These are phyloP conservation scores for Exocentrus adspersus DNA, from an alignment of 2,888 invertebrate species.

Conservation along the genomic window DNA sequence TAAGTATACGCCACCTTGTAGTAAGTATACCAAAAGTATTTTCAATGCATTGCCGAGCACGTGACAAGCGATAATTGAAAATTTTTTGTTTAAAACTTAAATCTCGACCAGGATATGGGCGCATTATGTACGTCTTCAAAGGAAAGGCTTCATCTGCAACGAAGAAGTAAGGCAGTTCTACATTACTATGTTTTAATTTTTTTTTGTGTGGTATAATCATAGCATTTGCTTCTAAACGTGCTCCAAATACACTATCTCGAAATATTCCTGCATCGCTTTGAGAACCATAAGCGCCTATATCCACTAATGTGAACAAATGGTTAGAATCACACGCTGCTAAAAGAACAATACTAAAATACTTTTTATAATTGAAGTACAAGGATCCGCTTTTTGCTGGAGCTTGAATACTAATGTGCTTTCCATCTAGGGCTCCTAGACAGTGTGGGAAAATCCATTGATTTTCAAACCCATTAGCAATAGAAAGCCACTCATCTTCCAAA, in stretches of 20 bases:
- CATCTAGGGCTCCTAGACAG: too few species aligned
- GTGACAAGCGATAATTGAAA: background rate
- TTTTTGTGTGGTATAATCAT: background rate
- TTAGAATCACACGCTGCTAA: too few species aligned
- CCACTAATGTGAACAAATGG: background rate
- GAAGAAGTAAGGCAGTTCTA: background rate
- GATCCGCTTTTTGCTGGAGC: too few species aligned
- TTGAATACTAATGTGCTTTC: too few species aligned
- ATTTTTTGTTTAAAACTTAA: background rate
- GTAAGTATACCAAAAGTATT: slow-evolving; percentile 31
- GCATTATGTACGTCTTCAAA: background rate
- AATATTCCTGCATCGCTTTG: background rate
- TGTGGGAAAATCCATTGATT: too few species aligned
- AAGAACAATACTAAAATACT: background rate
- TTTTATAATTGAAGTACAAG: slow-evolving; percentile 5
- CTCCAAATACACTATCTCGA: background rate
- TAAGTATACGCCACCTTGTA: slow-evolving; percentile 34
- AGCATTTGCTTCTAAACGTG: background rate
- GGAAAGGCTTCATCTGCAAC: background rate
- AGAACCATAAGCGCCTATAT: slow-evolving; percentile 4
- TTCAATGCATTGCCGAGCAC: background rate
- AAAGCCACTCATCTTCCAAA: too few species aligned
- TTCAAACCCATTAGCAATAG: too few species aligned
- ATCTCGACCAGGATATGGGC: background rate
- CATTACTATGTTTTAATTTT: background rate